Evolutionary conservation across 2,888 invertebrate species (phyloP).

Genomic region (Papilio demoleus): DNA sequence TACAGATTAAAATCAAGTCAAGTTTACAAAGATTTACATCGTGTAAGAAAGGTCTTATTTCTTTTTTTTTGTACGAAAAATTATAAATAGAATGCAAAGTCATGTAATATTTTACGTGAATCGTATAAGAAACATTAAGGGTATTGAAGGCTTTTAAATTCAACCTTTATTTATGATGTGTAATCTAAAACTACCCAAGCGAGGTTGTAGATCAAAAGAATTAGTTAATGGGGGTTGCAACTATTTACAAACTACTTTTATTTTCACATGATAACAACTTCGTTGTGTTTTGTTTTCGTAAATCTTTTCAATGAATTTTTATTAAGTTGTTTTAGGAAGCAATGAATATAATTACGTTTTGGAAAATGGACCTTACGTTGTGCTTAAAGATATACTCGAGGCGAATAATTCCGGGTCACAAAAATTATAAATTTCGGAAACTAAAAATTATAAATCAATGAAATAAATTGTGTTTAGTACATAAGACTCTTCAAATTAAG

Average conservation of each 20-base stretch:
- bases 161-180: background rate
- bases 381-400: background rate
- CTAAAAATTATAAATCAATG: too few species aligned
- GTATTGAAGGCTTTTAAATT: background rate
- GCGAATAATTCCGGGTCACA: too few species aligned
- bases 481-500: too few species aligned
- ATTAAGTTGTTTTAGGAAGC: background rate
- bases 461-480: too few species aligned
- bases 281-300: too few species aligned
- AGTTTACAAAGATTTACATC: too few species aligned
- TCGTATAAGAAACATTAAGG: background rate
- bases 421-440: too few species aligned
- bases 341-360: background rate
- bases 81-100: slow-evolving; percentile 3
- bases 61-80: background rate
- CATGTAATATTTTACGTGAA: slow-evolving; percentile 15
- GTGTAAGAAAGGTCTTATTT: too few species aligned
- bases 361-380: background rate
- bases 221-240: too few species aligned
- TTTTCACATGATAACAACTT: background rate
- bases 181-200: background rate
- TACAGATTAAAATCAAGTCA: too few species aligned
- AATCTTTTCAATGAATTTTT: slow-evolving; percentile 4
- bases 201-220: background rate
- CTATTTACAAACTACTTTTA: background rate